Evolutionary conservation across 2,888 invertebrate genomes (phyloP).

Genomic region (Pollenia angustigena): DNA sequence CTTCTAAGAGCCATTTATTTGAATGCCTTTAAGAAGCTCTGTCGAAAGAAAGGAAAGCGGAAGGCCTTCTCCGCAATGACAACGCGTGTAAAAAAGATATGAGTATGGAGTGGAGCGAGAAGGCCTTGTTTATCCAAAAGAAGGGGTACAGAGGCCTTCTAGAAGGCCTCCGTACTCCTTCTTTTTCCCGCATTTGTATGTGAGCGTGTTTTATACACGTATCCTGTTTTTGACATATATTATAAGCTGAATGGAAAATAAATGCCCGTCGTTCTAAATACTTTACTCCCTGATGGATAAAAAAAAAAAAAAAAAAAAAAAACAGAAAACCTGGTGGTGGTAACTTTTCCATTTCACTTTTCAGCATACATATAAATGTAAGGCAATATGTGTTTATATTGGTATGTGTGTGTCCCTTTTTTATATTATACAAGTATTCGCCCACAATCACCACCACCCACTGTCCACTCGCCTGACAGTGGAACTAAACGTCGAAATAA

Average conservation of each 20-base stretch:
- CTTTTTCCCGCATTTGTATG: constrained; percentile 35
- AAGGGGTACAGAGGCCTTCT: no score
- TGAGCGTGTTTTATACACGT: constrained; percentile 76
- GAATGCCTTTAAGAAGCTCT: no score
- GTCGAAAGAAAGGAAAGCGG: no score
- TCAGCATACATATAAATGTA: constrained; percentile 39
- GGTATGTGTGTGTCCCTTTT: background rate
- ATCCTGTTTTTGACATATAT: constrained; percentile 83
- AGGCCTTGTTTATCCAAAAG: no score
- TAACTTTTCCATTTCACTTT: constrained; percentile 53
- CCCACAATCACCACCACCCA: constrained; percentile 43
- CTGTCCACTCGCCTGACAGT: constrained; percentile 65
- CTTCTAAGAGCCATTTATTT: no score
- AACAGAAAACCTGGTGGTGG: constrained; percentile 64
- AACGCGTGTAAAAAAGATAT: no score
- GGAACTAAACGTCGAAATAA: constrained; percentile 73
- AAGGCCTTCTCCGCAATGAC: no score
- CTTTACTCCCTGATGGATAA: constrained; percentile 73
- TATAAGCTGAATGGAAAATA: constrained; percentile 82
- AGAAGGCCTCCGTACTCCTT: no score
- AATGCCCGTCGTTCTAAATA: constrained; percentile 80
- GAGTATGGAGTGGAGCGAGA: no score
- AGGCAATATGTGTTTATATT: background rate
- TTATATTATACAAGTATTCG: background rate
- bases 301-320: constrained; percentile 28